Percentiles rank a stretch among this genome's conserved stretches.
phyloP scores from a whole-genome alignment of 1,140 invertebrate species.

The Aculops lycopersici region DNA sequence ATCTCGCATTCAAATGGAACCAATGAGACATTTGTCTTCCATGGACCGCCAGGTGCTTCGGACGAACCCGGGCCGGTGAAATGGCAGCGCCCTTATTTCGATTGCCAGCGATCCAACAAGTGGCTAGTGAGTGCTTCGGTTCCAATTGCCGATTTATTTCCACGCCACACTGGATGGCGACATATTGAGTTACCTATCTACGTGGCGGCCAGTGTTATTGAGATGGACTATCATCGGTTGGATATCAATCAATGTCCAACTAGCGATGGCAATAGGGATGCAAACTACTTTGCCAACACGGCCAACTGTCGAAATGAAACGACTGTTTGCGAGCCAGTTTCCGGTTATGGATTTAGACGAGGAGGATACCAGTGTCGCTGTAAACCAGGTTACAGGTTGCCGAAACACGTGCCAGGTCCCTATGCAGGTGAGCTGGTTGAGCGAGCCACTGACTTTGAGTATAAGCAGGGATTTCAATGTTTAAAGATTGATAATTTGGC shows the following conservation, averaged over 20 bases:
- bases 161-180: conserved; percentile 62
- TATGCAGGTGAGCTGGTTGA: conserved; percentile 76
- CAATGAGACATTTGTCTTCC: conserved; percentile 74
- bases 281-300: conserved; percentile 61
- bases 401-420: conserved; percentile 47
- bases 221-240: conserved; percentile 85
- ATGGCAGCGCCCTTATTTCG: conserved; percentile 78
- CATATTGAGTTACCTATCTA: conserved; percentile 88
- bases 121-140: conserved; percentile 74
- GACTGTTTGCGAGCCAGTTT: conserved; percentile 82
- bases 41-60: conserved; percentile 56
- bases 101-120: conserved; percentile 72
- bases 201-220: conserved; percentile 59
- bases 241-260: conserved; percentile 88
- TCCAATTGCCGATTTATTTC: conserved; percentile 77
- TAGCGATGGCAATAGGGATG: conserved; percentile 48
- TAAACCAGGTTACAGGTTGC: conserved; percentile 52
- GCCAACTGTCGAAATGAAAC: conserved; percentile 65
- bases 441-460: conserved; percentile 57
- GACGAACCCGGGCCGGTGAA: conserved; percentile 59
- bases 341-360: conserved; percentile 72
- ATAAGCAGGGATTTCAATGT: conserved; percentile 68
- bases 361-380: conserved; percentile 86
- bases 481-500: conserved; percentile 47
- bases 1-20: conserved; percentile 79